These are phyloP conservation scores for Polydrusus cervinus DNA, from an alignment of 2,888 invertebrate species.

Conservation along the genomic window DNA sequence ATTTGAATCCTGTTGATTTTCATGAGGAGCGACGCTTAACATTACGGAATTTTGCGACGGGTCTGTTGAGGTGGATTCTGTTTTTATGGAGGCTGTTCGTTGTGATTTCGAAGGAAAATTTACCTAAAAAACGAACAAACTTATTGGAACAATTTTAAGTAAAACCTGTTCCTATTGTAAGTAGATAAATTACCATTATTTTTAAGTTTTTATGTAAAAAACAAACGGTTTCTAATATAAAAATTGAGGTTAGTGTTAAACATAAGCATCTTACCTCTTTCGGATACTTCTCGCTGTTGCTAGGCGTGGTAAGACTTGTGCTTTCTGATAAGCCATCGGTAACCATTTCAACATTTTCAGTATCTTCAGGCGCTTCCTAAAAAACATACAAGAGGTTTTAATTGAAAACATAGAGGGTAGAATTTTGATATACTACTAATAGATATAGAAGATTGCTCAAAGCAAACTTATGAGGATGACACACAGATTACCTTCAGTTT, in stretches of 20 bases:
- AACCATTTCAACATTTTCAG: background rate
- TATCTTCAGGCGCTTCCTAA: background rate
- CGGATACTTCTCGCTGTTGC: background rate
- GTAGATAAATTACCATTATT: too few species aligned
- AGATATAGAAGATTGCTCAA: too few species aligned
- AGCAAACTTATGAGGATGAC: too few species aligned
- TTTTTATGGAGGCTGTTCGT: background rate
- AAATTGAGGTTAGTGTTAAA: too few species aligned
- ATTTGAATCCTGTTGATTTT: slow-evolving; percentile 20
- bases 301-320: background rate
- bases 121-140: background rate
- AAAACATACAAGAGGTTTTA: background rate
- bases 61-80: background rate
- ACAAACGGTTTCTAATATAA: too few species aligned
- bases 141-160: too few species aligned
- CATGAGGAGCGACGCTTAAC: slow-evolving; percentile 15
- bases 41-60: slow-evolving; percentile 2
- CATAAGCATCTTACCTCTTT: too few species aligned
- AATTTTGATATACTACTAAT: too few species aligned
- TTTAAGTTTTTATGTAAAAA: too few species aligned
- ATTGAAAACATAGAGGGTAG: background rate
- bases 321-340: background rate
- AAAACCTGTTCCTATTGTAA: too few species aligned
- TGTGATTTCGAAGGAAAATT: background rate
- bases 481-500: too few species aligned